Base-by-base conservation (phyloP, 2,888 invertebrate genomes). In the Dioctria linearis region DNA sequence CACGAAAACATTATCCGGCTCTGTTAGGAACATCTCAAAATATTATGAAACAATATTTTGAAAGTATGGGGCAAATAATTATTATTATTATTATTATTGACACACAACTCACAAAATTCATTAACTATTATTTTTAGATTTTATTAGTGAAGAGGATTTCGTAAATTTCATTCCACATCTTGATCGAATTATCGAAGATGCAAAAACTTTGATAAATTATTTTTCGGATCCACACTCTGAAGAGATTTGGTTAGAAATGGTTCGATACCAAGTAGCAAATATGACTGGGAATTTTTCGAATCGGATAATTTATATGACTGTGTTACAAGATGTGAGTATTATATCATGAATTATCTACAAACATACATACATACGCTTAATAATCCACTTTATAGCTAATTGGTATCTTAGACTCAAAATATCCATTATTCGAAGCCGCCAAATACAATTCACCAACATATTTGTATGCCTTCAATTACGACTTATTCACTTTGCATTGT, bases 161-260 rank as follows among this genome's bases (percentile, higher is more conserved):
- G 5, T 25, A 13, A 75, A 75, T 9, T 75, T 75, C 13, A 9
- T 59, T 3, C 75, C 75, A 37, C 13, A 39, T 40, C 8, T 11
- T 3, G 75, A 75, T 11, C 57, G 25, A 25, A 75, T 75, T 59
- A 25, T 75, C 11, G 75, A 75, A 3, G 75, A 75, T 37, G 75
- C 61, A 4, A 42, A 59, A 5, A 9, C 3, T 8, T 43, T 75
- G n/a, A 57, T 75, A 42, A 25, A 9, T 43, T n/a, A 61, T 11
- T 75, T 59, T 25, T 59, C 43, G 1, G 75, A 75, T 43, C 25
- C 5, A 6, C 9, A 40, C 13, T 25, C 51, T n/a, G 25, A 40
- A 2, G 75, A 75, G 3, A 61, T n/a, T 9, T 75, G 75, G 75
- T 43, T 75, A 25, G 61, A 13, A 5, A 13, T 43, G 3, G 42